Evolutionary conservation across 1,140 invertebrate species (phyloP), one percentile per base, ranked within the genome.

Genomic region (Drosophila bifasciata): DNA sequence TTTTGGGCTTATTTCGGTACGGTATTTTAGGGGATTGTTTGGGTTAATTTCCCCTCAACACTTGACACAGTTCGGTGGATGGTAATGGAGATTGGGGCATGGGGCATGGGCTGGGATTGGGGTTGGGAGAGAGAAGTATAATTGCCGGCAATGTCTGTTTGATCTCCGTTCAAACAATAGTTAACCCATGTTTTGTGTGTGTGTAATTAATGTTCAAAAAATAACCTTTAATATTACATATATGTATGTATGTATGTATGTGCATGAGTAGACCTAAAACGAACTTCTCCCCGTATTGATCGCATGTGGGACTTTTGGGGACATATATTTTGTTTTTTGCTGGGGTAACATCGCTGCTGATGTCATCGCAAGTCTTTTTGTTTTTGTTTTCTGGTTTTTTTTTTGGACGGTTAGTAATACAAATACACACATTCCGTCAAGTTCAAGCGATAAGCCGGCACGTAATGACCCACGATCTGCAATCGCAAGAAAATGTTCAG

Each of bases 401-500:
- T 60, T 40, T 53, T 17, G 52, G 50, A 53, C 58, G 79, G 60
- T 74, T 76, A 64, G 46, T 64, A 53, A 75, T 72, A 60, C 60
- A 55, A 39, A 70, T 62, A 71, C n/a, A n/a, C n/a, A n/a, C 63
- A 58, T 49, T 73, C 48, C 50, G 28, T 51, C 55, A 46, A 70
- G 60, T 79, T 84, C 23, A 60, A 45, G 59, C 46, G 70, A 73
- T 73, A 73, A 73, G 70, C 69, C 59, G 66, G 79, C 80, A 84
- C 79, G 79, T 63, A 73, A 73, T 84, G 79, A 84, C 80, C 76
- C 51, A 56, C 58, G 57, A 52, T 73, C 62, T 36, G 61, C 57
- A 71, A 60, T 76, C 79, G 58, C 62, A 36, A 11, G 67, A 32
- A 25, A 72, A 19, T 28, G 58, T 73, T 64, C 57, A 83, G 76